Conservation (phyloP, 2,888 invertebrate species). For the Odontocolon sp. region DNA sequence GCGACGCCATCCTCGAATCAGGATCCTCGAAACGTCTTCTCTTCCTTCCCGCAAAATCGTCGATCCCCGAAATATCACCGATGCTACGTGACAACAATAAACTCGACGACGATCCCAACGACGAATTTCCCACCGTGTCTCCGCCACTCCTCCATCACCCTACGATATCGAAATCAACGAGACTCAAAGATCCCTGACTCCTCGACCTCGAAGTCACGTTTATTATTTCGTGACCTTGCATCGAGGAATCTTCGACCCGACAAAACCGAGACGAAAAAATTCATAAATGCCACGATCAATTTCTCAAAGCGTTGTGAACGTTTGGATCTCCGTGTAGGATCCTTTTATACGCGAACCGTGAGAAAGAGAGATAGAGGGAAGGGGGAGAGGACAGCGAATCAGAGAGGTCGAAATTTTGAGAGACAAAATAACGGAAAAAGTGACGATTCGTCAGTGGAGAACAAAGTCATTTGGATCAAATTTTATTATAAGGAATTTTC, state of each 20-base stretch:
- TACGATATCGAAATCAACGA: not conserved
- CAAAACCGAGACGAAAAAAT: not conserved
- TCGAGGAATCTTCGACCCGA: constrained; percentile 6
- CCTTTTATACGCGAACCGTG: no score
- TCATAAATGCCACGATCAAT: constrained; percentile 48
- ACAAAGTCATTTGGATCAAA: no score
- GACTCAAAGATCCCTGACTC: not conserved
- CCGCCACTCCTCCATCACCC: constrained; percentile 59
- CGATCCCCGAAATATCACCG: constrained; percentile 31
- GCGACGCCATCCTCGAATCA: constrained; percentile 75
- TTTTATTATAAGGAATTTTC: no score
- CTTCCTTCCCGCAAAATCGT: constrained; percentile 40
- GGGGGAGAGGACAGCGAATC: no score
- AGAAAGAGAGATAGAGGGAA: no score
- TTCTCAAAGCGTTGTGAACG: not conserved
- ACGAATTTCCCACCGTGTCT: constrained; percentile 26
- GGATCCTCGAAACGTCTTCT: constrained; percentile 46
- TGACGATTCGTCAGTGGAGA: no score
- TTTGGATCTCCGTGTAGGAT: not conserved
- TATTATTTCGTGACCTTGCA: constrained; percentile 14
- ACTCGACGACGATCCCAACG: constrained; percentile 14
- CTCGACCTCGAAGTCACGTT: constrained; percentile 3
- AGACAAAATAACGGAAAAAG: no score
- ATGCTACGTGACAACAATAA: constrained; percentile 44
- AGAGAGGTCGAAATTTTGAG: no score